Evolutionary conservation across 2,888 invertebrate species (phyloP), one percentile per base, ranked within the genome.

Genomic region (Andrena camellia): DNA sequence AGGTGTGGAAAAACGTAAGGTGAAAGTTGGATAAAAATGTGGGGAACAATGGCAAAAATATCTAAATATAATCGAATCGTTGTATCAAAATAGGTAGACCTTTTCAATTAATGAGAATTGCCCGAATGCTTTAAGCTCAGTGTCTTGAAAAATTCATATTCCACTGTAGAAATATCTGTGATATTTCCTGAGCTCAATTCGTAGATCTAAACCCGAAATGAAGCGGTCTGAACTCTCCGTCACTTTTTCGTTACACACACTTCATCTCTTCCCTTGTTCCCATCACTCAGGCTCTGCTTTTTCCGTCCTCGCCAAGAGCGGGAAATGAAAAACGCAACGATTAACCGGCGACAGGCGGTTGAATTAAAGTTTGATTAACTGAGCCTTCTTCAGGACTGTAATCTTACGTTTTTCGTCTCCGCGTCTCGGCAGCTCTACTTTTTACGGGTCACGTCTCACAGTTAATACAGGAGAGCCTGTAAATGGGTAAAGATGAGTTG

Each of bases 331-430:
- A 79, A 79, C 79, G 62, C 71, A 79, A 78, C 68, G 63, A 63
- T 62, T 57, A 57, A 80, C 67, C 63, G 63, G 29, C 57, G 67
- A 64, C 72, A 63, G 60, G 23, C 81, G 33, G 68, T 59, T 60
- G 54, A 75, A 81, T 81, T 69, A 81, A 82, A 82, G 81, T 74
- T 69, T 81, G 81, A 81, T 81, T 70, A 81, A 82, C 74, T 26
- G 48, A 35, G 42, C 67, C 59, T 50, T 35, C 73, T 69, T 52
- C n/a, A 8, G 23, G 54, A 17, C 78, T 60, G 67, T 66, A 29
- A 35, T 50, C 63, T 73, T 35, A 48, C 42, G 23, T 59, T 20
- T 66, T 33, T 33, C 35, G 31, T 17, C 50, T 60, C 33, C 17
- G 17, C 23, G 13, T 23, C 52, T 23, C n/a, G 13, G 13, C 20